A percentile compares a stretch with the other conserved stretches of the same genome.
These are phyloP conservation scores for Nebria ingens DNA, from an alignment of 1,140 invertebrate genomes.

Conservation along the genomic window DNA sequence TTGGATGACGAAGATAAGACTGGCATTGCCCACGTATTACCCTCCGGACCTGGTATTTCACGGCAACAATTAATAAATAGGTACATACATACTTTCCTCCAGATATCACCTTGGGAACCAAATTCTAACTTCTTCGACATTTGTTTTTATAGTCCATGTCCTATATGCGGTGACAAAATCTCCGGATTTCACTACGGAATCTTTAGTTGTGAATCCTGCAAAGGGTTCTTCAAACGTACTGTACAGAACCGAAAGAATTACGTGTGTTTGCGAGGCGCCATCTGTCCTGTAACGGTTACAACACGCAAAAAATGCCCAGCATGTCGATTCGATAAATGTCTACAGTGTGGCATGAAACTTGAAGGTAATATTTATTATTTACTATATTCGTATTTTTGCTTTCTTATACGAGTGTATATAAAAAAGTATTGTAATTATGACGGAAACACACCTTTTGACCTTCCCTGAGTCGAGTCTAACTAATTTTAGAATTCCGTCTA, in stretches of 20 bases:
- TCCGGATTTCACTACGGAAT: slow-evolving; percentile 94
- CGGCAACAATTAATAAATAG: slow-evolving; percentile 71
- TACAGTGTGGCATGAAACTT: slow-evolving; percentile 92
- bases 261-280: slow-evolving; percentile 81
- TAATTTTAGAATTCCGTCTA: too few species aligned
- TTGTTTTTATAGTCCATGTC: slow-evolving; percentile 63
- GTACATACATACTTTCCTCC: slow-evolving; percentile 31
- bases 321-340: slow-evolving; percentile 94
- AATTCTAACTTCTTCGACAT: too few species aligned
- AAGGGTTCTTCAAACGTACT: slow-evolving; percentile 97
- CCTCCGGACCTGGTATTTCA: slow-evolving; percentile 66
- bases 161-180: slow-evolving; percentile 91
- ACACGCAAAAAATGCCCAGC: slow-evolving; percentile 95
- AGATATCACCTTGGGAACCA: not conserved
- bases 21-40: slow-evolving; percentile 35
- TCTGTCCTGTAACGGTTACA: slow-evolving; percentile 82
- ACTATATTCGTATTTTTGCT: not conserved
- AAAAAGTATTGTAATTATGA: too few species aligned
- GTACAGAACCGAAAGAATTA: slow-evolving; percentile 97
- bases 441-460: too few species aligned
- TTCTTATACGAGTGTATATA: too few species aligned
- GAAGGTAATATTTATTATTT: slow-evolving; percentile 52
- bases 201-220: slow-evolving; percentile 94
- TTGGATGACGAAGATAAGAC: slow-evolving; percentile 32
- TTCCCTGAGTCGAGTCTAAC: too few species aligned